These are phyloP conservation scores for Parasteatoda tepidariorum DNA, from an alignment of 1,140 invertebrate species.

Conservation along the genomic window DNA sequence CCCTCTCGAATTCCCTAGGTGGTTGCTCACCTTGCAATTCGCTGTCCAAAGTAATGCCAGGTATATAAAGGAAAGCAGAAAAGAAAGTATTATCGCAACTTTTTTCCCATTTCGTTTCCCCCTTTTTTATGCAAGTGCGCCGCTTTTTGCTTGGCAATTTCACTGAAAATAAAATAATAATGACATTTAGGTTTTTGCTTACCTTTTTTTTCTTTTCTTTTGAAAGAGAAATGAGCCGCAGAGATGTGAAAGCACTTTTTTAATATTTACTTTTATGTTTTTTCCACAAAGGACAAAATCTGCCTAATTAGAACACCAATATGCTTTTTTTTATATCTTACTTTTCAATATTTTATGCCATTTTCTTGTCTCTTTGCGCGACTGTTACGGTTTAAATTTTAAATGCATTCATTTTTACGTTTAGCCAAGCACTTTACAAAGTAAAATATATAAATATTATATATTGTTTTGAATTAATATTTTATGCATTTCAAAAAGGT, in stretches of 20 bases:
- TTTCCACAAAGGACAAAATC: too few relatives aligned
- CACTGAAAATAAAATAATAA: slow-evolving; percentile 32
- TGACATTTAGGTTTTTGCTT: background rate
- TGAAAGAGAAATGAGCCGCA: background rate
- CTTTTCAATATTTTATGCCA: background rate
- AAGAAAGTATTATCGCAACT: slow-evolving; percentile 10
- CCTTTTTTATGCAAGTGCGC: background rate
- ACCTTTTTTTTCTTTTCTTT: background rate
- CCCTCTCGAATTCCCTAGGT: slow-evolving; percentile 30
- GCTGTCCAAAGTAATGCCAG: slow-evolving; percentile 7
- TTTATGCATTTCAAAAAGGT: too few relatives aligned
- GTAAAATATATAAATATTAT: too few relatives aligned
- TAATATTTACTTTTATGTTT: too few relatives aligned
- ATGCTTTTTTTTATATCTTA: background rate
- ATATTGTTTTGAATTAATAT: too few relatives aligned
- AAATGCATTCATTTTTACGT: too few relatives aligned
- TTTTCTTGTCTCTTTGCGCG: background rate
- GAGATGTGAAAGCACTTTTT: too few relatives aligned
- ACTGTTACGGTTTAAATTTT: background rate
- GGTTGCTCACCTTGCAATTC: slow-evolving; percentile 25
- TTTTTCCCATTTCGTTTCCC: slow-evolving; percentile 11
- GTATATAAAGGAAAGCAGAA: background rate
- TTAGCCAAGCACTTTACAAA: too few relatives aligned
- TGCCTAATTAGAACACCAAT: too few relatives aligned
- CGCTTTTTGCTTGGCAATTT: background rate